A percentile compares a stretch with the other conserved stretches of the same genome.
These are phyloP conservation scores for Channallabes apus DNA, from an alignment of 2,797 vertebrate genomes.

Conservation along the genomic window DNA sequence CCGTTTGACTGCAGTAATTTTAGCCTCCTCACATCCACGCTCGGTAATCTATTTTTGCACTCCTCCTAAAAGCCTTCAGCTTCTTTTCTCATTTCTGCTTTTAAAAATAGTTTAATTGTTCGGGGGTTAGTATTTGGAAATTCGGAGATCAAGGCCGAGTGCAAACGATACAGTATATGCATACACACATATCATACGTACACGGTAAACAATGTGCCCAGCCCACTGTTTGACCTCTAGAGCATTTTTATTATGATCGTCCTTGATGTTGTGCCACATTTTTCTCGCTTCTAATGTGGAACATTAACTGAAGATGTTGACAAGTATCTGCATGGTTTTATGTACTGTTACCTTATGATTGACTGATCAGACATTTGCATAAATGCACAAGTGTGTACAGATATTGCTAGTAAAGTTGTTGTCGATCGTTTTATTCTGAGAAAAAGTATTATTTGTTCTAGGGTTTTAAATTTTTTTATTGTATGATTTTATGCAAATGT, in stretches of 20 bases:
- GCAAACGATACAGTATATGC: not conserved
- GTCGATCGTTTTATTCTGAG: not conserved
- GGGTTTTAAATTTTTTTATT: not conserved
- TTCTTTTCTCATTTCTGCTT: not conserved
- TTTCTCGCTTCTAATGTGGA: not conserved
- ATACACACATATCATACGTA: not conserved
- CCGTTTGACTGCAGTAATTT: constrained; percentile 46
- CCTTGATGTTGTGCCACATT: not conserved
- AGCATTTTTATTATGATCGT: not conserved
- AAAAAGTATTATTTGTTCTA: too few species aligned
- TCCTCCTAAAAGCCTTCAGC: constrained; percentile 17
- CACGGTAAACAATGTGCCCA: not conserved
- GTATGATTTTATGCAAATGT: not conserved
- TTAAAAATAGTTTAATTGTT: constrained; percentile 17
- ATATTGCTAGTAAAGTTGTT: not conserved
- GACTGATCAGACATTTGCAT: too few species aligned
- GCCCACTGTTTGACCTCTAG: not conserved
- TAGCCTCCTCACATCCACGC: constrained; percentile 41
- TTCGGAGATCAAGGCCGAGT: not conserved
- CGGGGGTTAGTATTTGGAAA: not conserved
- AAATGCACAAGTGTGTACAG: not conserved
- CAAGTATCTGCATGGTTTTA: not conserved
- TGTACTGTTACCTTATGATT: not conserved
- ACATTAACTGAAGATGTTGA: not conserved
- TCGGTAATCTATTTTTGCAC: constrained; percentile 47